phyloP scores from a whole-genome alignment of 2,797 vertebrate genomes.

The Meda fulgida region DNA sequence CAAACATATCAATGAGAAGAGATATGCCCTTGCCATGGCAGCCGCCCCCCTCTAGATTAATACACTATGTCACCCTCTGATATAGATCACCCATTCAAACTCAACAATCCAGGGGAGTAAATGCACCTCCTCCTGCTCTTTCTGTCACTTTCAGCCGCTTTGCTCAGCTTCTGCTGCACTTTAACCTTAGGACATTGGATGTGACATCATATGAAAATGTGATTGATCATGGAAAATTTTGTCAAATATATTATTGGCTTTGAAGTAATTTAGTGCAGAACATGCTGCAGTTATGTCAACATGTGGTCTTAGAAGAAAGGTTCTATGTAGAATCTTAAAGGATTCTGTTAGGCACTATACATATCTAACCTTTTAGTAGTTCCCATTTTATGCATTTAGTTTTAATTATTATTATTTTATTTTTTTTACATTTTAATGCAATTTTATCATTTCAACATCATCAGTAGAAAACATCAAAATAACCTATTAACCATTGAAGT shows the following conservation, averaged over 20 bases:
- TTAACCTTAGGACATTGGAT: constrained; percentile 1
- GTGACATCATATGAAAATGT: constrained; percentile 8
- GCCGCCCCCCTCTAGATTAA: constrained; percentile 61
- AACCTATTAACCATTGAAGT: too few species aligned
- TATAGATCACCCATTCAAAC: constrained; percentile 65
- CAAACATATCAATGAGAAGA: constrained; percentile 67
- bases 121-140: constrained; percentile 47
- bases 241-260: not conserved
- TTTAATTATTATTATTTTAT: too few species aligned
- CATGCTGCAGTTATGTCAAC: not conserved
- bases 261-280: not conserved
- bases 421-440: not conserved
- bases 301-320: not conserved
- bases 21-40: constrained; percentile 62
- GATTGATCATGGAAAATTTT: not conserved
- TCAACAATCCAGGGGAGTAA: constrained; percentile 58
- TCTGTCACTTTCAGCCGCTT: constrained; percentile 28
- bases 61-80: constrained; percentile 60
- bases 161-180: not conserved
- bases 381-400: not conserved
- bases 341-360: not conserved
- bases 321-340: not conserved
- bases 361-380: not conserved
- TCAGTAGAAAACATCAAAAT: too few species aligned
- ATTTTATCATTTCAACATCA: too few species aligned